Evolutionary conservation across 2,113 vertebrate species (phyloP), one percentile per base, ranked within the genome.

Genomic region (Ceuthmochares aereus): DNA sequence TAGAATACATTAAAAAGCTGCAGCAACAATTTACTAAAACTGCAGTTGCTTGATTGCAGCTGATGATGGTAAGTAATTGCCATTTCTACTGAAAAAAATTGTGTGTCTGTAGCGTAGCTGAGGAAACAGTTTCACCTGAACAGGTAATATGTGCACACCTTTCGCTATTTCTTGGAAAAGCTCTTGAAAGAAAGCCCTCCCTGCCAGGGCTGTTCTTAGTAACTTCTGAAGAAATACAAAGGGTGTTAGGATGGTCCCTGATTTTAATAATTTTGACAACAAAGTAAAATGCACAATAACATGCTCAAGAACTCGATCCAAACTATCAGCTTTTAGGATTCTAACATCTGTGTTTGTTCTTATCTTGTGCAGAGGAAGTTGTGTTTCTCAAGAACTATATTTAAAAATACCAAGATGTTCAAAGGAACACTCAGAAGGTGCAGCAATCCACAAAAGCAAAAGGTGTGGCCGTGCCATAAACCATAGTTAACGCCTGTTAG

Each of bases 401-500:
- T 40, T 40, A 69, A 89, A 86, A 14, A 7, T 26, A 42, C 20
- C 23, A 60, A 36, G 7, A 60, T 1, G 2, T 12, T 67, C 7
- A 77, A 80, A 60, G 37, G 36, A 68, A 30, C 14, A 21, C 37
- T 60, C 29, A 45, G 5, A 86, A 94, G 29, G 32, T 37, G 17
- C 1, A 32, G 4, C 9, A 15, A 70, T 14, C 17, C 68, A 40
- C 54, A 84, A 81, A 69, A 77, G 40, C 27, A 89, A 83, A 96
- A 62, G 8, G 3, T 0, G 8, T 27, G 51, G 36, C 45, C 79
- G 19, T 25, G 26, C 34, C 58, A 59, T 18, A 67, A 80, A 49
- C 17, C 36, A 19, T 7, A 51, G 17, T 14, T 80, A 62, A 69
- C 2, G 14, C 18, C 51, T 0, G 0, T 17, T 11, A 74, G 59